Conservation (phyloP, 2,113 vertebrate species). For the Poeciliopsis retropinna region DNA sequence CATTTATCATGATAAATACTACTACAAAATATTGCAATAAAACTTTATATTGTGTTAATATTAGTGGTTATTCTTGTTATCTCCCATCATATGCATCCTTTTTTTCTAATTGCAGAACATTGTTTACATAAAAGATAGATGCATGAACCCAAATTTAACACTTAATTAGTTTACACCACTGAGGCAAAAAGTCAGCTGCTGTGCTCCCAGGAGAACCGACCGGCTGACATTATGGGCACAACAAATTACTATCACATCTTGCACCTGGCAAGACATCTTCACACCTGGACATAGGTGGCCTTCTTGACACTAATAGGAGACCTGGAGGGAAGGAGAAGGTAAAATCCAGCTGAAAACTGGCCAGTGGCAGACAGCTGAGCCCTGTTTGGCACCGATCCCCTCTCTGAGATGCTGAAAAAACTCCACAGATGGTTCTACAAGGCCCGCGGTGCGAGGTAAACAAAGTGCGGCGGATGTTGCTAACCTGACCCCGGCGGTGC, state of each 20-base stretch:
- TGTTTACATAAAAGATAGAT: neutral
- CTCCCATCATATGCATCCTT: neutral
- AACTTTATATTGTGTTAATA: neutral
- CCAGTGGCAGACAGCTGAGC: conserved; percentile 66
- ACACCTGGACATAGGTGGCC: conserved; percentile 67
- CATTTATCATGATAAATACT: too few species aligned
- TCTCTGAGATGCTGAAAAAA: conserved; percentile 44
- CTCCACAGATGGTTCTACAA: conserved; percentile 65
- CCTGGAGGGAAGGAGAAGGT: conserved; percentile 38
- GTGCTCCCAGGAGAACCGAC: conserved; percentile 17
- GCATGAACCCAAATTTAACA: conserved; percentile 36
- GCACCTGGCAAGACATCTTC: conserved; percentile 60
- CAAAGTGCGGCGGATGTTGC: conserved; percentile 45
- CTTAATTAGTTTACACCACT: conserved; percentile 32
- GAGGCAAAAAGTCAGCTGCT: conserved; percentile 17
- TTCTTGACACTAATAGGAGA: conserved; percentile 68
- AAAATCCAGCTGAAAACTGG: conserved; percentile 60
- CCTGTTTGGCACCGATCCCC: conserved; percentile 62
- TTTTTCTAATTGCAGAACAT: neutral
- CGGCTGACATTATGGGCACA: conserved; percentile 46
- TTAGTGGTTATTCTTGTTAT: neutral
- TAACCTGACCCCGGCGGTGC: conserved; percentile 40
- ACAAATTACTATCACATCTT: conserved; percentile 65
- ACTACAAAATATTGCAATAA: too few species aligned
- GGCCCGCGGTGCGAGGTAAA: conserved; percentile 53